Conservation (phyloP, 2,888 invertebrate species). For the Brenthis daphne region DNA sequence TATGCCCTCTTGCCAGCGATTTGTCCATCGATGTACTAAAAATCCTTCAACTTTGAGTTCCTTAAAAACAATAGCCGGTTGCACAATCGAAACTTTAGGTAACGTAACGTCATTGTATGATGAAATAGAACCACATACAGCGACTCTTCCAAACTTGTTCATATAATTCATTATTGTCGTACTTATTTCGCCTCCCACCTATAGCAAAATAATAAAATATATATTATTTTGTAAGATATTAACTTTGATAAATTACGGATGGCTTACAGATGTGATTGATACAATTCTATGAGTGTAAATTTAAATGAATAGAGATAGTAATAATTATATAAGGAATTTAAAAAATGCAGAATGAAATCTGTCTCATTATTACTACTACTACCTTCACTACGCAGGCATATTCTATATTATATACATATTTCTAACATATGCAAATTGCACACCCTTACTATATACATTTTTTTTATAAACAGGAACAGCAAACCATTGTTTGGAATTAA, state of each 20-base stretch:
- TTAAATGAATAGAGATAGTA: no score
- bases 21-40: conserved; percentile 78
- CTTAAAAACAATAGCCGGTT: conserved; percentile 82
- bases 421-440: not conserved
- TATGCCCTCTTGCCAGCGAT: conserved; percentile 84
- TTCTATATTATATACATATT: no score
- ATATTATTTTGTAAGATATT: not conserved
- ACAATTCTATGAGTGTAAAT: no score
- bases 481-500: no score
- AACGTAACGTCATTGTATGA: conserved; percentile 80
- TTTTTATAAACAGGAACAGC: no score
- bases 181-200: conserved; percentile 89
- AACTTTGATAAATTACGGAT: no score
- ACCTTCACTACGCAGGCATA: no score
- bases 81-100: conserved; percentile 77
- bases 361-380: no score
- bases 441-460: not conserved
- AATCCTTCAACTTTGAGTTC: conserved; percentile 88
- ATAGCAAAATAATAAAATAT: conserved; percentile 25
- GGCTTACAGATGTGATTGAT: no score
- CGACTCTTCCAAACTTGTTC: conserved; percentile 85
- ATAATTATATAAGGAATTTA: no score
- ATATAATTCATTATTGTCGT: conserved; percentile 84
- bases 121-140: conserved; percentile 87
- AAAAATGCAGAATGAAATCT: no score